Evolutionary conservation across 2,113 vertebrate species (phyloP).

Genomic region (Callospermophilus lateralis): DNA sequence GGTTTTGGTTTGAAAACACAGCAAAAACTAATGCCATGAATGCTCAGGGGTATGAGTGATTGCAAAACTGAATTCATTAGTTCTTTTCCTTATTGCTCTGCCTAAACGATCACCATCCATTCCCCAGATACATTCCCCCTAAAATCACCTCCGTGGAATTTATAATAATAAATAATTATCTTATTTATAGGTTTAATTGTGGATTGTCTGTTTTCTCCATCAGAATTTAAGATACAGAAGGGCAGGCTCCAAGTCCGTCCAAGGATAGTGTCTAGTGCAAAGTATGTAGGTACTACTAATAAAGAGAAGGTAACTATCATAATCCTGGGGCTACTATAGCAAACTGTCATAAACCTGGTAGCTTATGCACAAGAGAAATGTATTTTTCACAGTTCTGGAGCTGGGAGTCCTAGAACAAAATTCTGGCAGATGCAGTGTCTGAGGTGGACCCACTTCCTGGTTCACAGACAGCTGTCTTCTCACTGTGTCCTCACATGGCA

Average conservation of each 20-base stretch:
- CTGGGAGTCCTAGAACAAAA: neutral
- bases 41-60: neutral
- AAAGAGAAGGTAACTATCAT: neutral
- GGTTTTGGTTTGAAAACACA: neutral
- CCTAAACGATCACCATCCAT: neutral
- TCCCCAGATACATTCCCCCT: neutral
- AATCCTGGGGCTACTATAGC: neutral
- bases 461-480: neutral
- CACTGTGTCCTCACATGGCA: neutral
- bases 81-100: neutral
- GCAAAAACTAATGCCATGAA: neutral
- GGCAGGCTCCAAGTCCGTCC: neutral
- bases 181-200: neutral
- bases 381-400: neutral
- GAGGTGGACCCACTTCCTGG: neutral
- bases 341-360: neutral
- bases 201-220: neutral
- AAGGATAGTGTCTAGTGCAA: neutral
- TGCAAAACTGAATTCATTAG: neutral
- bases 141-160: neutral
- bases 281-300: neutral
- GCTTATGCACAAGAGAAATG: neutral
- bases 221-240: neutral
- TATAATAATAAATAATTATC: neutral
- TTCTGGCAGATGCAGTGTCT: neutral